Base-by-base conservation (phyloP, 1,140 invertebrate genomes). In the Halyomorpha halys region DNA sequence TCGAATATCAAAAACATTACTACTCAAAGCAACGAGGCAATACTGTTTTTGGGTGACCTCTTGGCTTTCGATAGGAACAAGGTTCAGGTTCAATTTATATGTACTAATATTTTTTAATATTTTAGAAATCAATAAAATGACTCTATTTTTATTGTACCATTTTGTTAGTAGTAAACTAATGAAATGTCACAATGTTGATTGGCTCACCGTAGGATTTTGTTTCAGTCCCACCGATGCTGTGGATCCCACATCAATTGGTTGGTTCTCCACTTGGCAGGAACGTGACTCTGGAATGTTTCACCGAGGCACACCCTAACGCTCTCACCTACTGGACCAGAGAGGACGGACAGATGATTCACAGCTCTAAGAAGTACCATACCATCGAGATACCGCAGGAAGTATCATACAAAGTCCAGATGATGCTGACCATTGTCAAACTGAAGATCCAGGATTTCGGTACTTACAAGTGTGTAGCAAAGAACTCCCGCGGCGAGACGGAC, bases 381-480 rank as follows among this genome's bases (percentile, higher is more conserved):
- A 75, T 78, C 19, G 73, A 75, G 15, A 71, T 65, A 5, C 77
- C 85, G 21, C 84, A 84, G 45, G 73, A 74, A 45, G 85, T 86
- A 1, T 78, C 83, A 15, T 91, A 92, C 71, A 91, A 90, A 71
- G 89, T 85, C 15, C 87, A 90, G 70, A 91, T 91, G 89, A 83
- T 81, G 66, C 77, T 91, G 25, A 84, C 84, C 14, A 89, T 91
- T 67, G 77, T 79, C 68, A 82, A 89, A 72, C 83, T 91, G 25
- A 78, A 84, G 70, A 82, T 84, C 62, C 71, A 74, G 49, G 90
- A 94, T 75, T 91, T 89, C 72, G 90, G 90, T 15, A 87, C 82
- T 59, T 94, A 94, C 76, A 93, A 92, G 75, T 95, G 92, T 73
- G 86, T 94, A 3, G 91, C 90, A 45, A 94, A 94, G 77, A 94